These are phyloP conservation scores for Onychomys leucogaster DNA, from an alignment of 2,797 vertebrate species.

Conservation along the genomic window DNA sequence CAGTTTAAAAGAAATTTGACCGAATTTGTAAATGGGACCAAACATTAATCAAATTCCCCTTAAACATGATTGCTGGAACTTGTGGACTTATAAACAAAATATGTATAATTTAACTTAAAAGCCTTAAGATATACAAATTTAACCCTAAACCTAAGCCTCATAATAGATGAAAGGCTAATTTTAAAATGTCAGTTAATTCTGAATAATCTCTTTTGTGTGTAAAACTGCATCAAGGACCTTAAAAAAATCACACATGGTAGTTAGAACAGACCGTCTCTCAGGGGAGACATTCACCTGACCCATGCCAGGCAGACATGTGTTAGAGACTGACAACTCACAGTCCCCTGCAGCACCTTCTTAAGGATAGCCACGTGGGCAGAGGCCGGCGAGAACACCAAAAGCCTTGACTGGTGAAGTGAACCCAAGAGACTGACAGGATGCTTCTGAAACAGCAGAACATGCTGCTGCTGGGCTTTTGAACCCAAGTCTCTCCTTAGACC, in stretches of 20 bases:
- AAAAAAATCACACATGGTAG: constrained; percentile 28
- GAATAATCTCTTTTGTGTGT: constrained; percentile 25
- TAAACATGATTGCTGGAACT: constrained; percentile 48
- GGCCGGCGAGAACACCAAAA: not conserved
- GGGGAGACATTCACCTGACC: not conserved
- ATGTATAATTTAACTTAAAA: constrained; percentile 52
- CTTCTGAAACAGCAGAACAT: not conserved
- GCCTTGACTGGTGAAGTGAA: not conserved
- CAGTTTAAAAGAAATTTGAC: constrained; percentile 57
- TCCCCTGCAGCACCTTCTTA: not conserved
- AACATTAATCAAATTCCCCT: constrained; percentile 63
- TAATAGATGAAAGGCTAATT: constrained; percentile 54
- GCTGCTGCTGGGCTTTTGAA: not conserved
- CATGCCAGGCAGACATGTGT: not conserved
- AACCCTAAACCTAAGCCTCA: constrained; percentile 14
- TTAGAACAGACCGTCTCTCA: not conserved
- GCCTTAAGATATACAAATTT: constrained; percentile 5
- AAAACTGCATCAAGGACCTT: constrained; percentile 50
- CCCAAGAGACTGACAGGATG: not conserved
- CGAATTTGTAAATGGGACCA: constrained; percentile 54
- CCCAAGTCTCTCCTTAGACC: constrained; percentile 1
- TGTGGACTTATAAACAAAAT: constrained; percentile 43
- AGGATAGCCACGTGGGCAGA: not conserved
- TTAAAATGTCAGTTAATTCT: constrained; percentile 55
- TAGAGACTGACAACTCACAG: not conserved